Base-by-base conservation (phyloP, 2,888 invertebrate genomes). In the Drosophila mimetica region DNA sequence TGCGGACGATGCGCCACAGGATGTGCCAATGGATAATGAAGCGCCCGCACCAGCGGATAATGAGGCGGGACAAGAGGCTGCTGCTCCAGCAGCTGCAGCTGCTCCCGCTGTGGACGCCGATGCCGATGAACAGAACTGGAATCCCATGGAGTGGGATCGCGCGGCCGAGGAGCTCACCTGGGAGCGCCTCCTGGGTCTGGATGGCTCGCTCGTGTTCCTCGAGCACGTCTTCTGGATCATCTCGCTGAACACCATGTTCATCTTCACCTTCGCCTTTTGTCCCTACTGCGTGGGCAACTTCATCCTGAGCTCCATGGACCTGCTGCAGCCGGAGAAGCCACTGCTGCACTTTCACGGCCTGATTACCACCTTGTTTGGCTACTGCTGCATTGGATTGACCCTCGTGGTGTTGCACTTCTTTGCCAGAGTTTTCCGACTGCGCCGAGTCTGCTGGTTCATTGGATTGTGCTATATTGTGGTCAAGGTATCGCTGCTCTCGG, bases 141-240 rank as follows among this genome's bases (percentile, higher is more conserved):
- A 99, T 92, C 98, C 98, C 0, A 97, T 99, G 94, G 99, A 99
- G 89, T 99, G 98, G 98, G 99, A 99, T 90, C 93, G 98, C 73
- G 98, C 98, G 0, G 98, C 97, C 11, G 99, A 99, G 89, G 99
- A 99, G 91, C 92, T 99, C 25, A 99, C 99, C 0, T 99, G 99
- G 99, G 99, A 99, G 90, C 94, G 98, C 75, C 93, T 99, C 6
- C 93, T 99, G 1, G 99, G 99, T 0, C 92, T 99, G 9, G 99
- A 99, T 92, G 99, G 99, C 0, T 99, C 99, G 0, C 94, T 99
- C 85, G 96, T 98, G 48, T 99, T 99, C 90, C 92, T 99, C 55
- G 99, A 99, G 91, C 99, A 99, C 93, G 99, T 99, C 0, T 99
- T 99, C 91, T 99, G 99, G 99, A 98, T 99, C 22, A 97, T 99